Evolutionary conservation across 1,140 invertebrate species (phyloP).

Genomic region (Apis mellifera): DNA sequence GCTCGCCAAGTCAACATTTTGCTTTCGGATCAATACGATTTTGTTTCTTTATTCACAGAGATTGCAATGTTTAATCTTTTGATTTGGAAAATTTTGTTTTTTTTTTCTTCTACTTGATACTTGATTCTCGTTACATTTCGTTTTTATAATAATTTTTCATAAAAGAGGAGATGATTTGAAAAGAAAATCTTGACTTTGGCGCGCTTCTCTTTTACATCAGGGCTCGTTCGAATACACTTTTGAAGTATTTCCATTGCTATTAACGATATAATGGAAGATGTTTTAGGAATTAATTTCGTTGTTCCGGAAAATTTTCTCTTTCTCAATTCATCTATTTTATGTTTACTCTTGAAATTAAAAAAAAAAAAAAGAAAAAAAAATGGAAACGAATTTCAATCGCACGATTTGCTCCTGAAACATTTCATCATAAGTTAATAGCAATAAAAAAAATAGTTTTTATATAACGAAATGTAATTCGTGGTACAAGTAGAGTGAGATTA

Average conservation of each 20-base stretch:
- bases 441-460: neutral
- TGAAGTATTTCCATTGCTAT: neutral
- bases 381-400: neutral
- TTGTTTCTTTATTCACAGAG: neutral
- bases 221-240: conserved; percentile 5
- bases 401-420: neutral
- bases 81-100: neutral
- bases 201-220: conserved; percentile 44
- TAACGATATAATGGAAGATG: neutral
- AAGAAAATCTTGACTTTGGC: conserved; percentile 55
- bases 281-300: neutral
- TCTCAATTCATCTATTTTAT: neutral
- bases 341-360: neutral
- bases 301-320: neutral
- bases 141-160: neutral
- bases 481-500: neutral
- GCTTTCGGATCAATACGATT: conserved; percentile 3
- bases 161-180: neutral
- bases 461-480: neutral
- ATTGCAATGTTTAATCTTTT: neutral
- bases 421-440: neutral
- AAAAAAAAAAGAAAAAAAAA: neutral
- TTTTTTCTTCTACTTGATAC: no score
- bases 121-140: neutral
- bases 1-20: conserved; percentile 50